phyloP scores from a whole-genome alignment of 2,113 vertebrate species.

The Dolichallabes microphthalmus region DNA sequence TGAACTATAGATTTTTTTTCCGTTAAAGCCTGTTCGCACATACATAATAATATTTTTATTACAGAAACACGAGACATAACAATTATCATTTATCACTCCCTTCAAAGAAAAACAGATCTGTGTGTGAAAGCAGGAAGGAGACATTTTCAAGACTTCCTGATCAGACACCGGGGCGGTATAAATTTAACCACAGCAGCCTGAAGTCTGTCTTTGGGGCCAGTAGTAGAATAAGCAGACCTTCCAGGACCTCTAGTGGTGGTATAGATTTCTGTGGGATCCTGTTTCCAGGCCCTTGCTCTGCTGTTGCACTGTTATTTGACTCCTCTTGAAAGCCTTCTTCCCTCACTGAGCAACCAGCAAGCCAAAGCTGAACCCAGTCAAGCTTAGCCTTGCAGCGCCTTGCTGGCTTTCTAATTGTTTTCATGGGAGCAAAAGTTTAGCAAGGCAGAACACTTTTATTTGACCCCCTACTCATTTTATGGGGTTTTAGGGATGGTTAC shows the following conservation, averaged over 20 bases:
- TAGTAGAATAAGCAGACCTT: slow-evolving; percentile 20
- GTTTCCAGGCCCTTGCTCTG: slow-evolving; percentile 19
- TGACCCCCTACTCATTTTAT: slow-evolving; percentile 36
- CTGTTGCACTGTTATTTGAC: slow-evolving; percentile 46
- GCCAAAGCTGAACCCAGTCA: slow-evolving; percentile 45
- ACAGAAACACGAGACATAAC: not conserved
- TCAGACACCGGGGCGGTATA: slow-evolving; percentile 37
- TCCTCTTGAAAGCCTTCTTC: slow-evolving; percentile 49
- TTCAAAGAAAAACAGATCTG: slow-evolving; percentile 8
- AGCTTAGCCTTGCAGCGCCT: slow-evolving; percentile 39
- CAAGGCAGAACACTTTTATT: slow-evolving; percentile 22
- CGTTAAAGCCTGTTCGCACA: not conserved
- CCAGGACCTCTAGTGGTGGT: slow-evolving; percentile 48
- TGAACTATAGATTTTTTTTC: not conserved
- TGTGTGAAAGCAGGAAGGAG: slow-evolving; percentile 14
- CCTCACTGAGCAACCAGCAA: slow-evolving; percentile 38
- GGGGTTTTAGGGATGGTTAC: slow-evolving; percentile 29
- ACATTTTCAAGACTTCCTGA: slow-evolving; percentile 32
- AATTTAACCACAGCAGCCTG: slow-evolving; percentile 24
- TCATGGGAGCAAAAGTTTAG: slow-evolving; percentile 40
- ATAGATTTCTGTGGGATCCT: slow-evolving; percentile 46
- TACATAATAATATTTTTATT: not conserved
- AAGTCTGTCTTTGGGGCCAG: slow-evolving; percentile 26
- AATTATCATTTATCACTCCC: not conserved
- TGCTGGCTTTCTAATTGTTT: slow-evolving; percentile 45